Evolutionary conservation across 2,113 vertebrate genomes (phyloP).

Genomic region (Alectura lathami): DNA sequence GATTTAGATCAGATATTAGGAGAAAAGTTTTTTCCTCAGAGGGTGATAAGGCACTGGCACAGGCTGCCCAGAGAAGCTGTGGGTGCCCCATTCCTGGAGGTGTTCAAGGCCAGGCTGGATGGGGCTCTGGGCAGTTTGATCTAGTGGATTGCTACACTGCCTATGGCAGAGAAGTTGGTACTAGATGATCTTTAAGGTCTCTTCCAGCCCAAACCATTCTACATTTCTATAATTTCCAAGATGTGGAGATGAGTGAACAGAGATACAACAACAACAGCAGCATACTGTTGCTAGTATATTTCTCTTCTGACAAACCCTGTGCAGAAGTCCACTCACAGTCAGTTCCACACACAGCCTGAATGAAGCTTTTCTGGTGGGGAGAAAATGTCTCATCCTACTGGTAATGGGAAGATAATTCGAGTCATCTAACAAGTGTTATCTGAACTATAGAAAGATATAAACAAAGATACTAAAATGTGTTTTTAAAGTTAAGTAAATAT

Average conservation of each 20-base stretch:
- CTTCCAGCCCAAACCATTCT: too few relatives aligned
- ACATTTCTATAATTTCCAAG: background rate
- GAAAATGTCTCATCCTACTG: background rate
- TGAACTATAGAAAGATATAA: background rate
- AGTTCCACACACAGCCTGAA: rapidly evolving
- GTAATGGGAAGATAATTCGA: background rate
- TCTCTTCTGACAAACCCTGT: background rate
- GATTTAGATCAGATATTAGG: too few relatives aligned
- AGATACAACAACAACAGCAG: background rate
- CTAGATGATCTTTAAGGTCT: too few relatives aligned
- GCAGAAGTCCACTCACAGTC: background rate
- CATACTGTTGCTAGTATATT: background rate
- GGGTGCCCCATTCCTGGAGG: too few relatives aligned
- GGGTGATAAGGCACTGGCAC: too few relatives aligned
- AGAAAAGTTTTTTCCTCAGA: too few relatives aligned
- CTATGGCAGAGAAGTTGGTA: too few relatives aligned
- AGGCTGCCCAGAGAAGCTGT: too few relatives aligned
- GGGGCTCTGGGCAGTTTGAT: too few relatives aligned
- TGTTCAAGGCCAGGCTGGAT: too few relatives aligned
- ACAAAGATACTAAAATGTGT: background rate
- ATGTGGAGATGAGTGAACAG: background rate
- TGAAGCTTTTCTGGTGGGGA: background rate
- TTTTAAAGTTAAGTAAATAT: background rate
- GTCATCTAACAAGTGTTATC: background rate
- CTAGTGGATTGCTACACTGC: too few relatives aligned